These are phyloP conservation scores for Squalus acanthias DNA, from an alignment of 2,797 vertebrate species.

Conservation along the genomic window DNA sequence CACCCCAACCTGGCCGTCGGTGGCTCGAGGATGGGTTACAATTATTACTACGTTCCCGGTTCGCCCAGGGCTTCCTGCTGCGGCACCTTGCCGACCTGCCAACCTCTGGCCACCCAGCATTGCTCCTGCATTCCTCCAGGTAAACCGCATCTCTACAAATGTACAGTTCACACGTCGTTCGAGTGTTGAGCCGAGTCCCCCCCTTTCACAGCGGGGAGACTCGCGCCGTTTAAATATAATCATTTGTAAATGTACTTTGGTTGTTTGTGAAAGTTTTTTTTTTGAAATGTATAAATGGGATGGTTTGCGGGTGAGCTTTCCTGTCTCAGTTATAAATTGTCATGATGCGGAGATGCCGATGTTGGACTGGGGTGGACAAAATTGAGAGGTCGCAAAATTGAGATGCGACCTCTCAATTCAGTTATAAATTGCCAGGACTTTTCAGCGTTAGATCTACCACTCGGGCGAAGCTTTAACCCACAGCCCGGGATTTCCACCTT, in stretches of 20 bases:
- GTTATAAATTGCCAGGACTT: background rate
- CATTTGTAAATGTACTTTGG: background rate
- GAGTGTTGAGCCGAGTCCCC: too few species aligned
- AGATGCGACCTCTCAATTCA: too few species aligned
- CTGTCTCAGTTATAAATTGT: background rate
- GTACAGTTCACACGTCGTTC: too few species aligned
- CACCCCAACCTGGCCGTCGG: slow-evolving; percentile 56
- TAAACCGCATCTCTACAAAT: slow-evolving; percentile 49
- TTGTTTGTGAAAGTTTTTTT: background rate
- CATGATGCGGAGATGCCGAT: too few species aligned
- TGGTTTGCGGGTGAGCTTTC: background rate
- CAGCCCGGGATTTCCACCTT: background rate
- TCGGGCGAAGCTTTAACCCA: background rate
- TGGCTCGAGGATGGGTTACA: slow-evolving; percentile 79
- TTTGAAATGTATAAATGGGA: background rate
- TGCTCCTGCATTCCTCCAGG: slow-evolving; percentile 88
- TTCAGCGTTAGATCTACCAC: background rate
- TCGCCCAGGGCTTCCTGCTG: slow-evolving; percentile 81
- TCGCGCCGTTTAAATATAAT: background rate
- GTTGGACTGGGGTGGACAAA: too few species aligned
- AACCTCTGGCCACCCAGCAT: slow-evolving; percentile 76
- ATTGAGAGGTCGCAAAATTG: too few species aligned
- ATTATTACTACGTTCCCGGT: slow-evolving; percentile 85
- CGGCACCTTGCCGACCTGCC: slow-evolving; percentile 59
- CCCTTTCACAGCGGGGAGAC: background rate